Conservation (phyloP, 1,140 invertebrate species). For the Drosophila sechellia region DNA sequence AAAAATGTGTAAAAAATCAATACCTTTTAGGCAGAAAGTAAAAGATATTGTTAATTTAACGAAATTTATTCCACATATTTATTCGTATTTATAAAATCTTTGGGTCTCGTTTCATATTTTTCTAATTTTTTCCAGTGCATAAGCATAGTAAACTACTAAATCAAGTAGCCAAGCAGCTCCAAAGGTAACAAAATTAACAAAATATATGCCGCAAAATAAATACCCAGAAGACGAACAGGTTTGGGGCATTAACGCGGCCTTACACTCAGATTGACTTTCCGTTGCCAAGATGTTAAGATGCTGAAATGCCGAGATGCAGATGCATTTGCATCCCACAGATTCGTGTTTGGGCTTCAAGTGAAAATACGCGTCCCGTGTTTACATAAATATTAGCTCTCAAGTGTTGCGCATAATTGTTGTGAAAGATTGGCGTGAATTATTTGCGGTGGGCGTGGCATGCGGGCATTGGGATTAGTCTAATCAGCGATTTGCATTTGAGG, state of each 20-base stretch:
- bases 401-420: conserved; percentile 72
- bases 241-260: conserved; percentile 51
- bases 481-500: conserved; percentile 42
- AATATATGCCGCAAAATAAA: conserved; percentile 53
- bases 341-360: conserved; percentile 28
- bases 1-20: background rate
- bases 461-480: conserved; percentile 44
- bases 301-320: conserved; percentile 5
- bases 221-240: conserved; percentile 52
- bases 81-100: too few species aligned
- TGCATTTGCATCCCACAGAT: conserved; percentile 44
- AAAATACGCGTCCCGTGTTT: conserved; percentile 36
- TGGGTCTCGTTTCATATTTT: background rate
- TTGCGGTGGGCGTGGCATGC: conserved; percentile 48
- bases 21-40: background rate
- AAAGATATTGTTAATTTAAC: too few species aligned
- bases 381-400: conserved; percentile 53
- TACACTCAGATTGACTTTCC: conserved; percentile 38
- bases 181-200: conserved; percentile 52
- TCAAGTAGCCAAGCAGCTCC: conserved; percentile 45
- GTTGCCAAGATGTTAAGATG: conserved; percentile 5
- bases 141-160: conserved; percentile 44
- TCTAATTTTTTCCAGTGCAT: conserved; percentile 4
- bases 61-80: too few species aligned
- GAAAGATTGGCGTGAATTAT: conserved; percentile 54